These are phyloP conservation scores for Lithosia quadra DNA, from an alignment of 2,888 invertebrate species.

Conservation along the genomic window DNA sequence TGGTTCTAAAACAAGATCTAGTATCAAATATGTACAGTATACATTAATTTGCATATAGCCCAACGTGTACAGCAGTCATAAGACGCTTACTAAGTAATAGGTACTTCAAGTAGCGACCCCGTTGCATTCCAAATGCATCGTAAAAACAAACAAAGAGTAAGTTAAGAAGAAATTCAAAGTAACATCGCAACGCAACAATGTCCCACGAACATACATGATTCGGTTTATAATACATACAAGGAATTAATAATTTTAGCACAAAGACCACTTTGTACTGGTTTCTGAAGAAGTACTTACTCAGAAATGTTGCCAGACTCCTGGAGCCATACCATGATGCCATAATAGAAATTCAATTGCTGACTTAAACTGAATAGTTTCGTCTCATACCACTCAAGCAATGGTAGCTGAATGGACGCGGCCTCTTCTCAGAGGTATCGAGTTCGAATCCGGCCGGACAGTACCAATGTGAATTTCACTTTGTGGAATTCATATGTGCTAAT, in stretches of 20 bases:
- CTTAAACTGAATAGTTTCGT: no score
- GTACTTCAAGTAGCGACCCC: neutral
- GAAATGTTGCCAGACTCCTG: conserved; percentile 3
- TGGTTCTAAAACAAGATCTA: no score
- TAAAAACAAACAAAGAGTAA: conserved; percentile 17
- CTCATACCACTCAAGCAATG: no score
- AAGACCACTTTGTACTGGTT: conserved; percentile 24
- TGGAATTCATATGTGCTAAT: no score
- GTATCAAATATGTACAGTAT: no score
- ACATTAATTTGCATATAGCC: no score
- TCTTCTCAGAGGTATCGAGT: no score
- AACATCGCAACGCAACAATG: conserved; percentile 17
- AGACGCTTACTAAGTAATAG: neutral
- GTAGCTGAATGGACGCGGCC: no score
- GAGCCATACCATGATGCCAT: no score
- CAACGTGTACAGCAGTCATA: neutral
- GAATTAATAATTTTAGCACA: conserved; percentile 45
- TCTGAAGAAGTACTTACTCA: conserved; percentile 34
- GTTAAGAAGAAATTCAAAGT: conserved; percentile 17
- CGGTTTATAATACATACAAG: conserved; percentile 44
- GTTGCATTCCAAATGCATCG: conserved; percentile 14
- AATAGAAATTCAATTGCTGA: no score
- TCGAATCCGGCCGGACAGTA: no score
- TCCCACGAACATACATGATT: neutral
- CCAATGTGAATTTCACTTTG: no score